A percentile compares a stretch with the other conserved stretches of the same genome.
Evolutionary conservation across 2,797 vertebrate genomes (phyloP).

Genomic region (Lagodon rhomboides): DNA sequence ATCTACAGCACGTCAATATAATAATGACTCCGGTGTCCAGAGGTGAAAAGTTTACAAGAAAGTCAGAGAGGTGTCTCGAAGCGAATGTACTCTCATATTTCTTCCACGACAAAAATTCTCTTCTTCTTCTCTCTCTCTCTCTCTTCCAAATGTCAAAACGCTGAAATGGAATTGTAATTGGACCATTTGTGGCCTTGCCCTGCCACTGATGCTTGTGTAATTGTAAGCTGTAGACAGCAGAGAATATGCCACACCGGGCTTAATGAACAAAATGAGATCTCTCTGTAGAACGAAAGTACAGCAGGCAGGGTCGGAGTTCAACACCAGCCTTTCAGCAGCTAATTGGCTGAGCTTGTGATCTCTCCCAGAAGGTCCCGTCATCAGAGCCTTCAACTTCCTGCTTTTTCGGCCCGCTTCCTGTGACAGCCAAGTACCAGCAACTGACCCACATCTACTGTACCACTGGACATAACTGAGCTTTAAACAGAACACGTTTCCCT

Average conservation of each 20-base stretch:
- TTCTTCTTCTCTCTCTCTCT: conserved; percentile 16
- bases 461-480: conserved; percentile 37
- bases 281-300: conserved; percentile 70
- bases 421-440: conserved; percentile 70
- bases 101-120: not conserved
- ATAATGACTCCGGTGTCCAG: conserved; percentile 12
- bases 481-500: conserved; percentile 33
- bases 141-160: conserved; percentile 62
- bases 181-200: conserved; percentile 57
- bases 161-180: conserved; percentile 69
- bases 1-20: conserved; percentile 16
- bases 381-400: conserved; percentile 62
- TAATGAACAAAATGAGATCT: conserved; percentile 82
- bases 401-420: conserved; percentile 52
- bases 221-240: conserved; percentile 63
- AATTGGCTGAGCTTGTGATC: conserved; percentile 82
- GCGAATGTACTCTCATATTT: conserved; percentile 7
- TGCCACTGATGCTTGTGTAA: conserved; percentile 68
- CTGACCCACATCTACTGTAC: conserved; percentile 61
- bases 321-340: conserved; percentile 71
- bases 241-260: conserved; percentile 55
- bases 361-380: conserved; percentile 71
- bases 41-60: conserved; percentile 26
- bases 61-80: conserved; percentile 18
- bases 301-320: conserved; percentile 75